These are phyloP conservation scores for Muntiacus reevesi DNA, from an alignment of 2,113 vertebrate species.

Conservation along the genomic window DNA sequence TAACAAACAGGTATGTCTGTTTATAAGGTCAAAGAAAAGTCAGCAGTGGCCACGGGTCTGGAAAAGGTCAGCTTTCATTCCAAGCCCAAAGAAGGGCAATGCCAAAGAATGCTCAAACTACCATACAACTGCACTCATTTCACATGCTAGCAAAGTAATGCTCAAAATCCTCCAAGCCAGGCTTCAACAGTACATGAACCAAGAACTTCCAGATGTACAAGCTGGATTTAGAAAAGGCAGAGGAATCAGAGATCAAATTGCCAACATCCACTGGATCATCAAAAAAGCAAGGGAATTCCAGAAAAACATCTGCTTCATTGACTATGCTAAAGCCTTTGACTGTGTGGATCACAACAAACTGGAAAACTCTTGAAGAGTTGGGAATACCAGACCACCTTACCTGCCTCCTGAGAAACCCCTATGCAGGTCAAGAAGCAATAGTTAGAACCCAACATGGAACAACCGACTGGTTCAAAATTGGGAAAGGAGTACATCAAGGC, in stretches of 20 bases:
- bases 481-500: background rate
- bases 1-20: background rate
- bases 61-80: background rate
- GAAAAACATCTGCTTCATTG: background rate
- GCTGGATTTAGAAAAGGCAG: background rate
- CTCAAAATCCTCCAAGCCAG: background rate
- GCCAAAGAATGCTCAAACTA: background rate
- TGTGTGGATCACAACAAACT: background rate
- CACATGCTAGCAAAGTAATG: background rate
- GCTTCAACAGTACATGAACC: background rate
- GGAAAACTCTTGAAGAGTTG: background rate
- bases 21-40: background rate
- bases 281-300: background rate
- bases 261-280: background rate
- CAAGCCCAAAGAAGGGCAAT: background rate
- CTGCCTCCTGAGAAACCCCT: background rate
- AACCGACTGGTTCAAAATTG: background rate
- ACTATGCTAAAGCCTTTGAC: background rate
- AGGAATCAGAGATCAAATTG: background rate
- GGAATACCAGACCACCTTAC: background rate
- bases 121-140: background rate
- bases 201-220: background rate
- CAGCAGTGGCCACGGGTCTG: background rate
- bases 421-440: background rate
- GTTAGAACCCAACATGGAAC: background rate